Conservation (phyloP, 2,888 invertebrate species). For the Epistrophe eligans region DNA sequence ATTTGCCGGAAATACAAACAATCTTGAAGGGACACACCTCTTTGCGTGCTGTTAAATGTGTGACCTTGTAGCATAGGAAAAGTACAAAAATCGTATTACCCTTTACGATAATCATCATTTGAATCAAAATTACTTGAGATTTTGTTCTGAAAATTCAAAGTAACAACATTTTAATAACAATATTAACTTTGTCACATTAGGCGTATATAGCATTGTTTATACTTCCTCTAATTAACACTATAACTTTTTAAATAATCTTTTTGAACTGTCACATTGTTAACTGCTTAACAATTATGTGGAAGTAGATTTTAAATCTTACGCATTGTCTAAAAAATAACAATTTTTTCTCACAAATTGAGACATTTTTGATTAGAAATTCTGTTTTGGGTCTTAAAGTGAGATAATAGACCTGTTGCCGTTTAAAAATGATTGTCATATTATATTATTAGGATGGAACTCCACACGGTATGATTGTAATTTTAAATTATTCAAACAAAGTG, state of each 20-base stretch:
- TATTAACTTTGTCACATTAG: background rate
- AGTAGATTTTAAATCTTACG: constrained; percentile 34
- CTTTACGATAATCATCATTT: background rate
- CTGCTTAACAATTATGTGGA: background rate
- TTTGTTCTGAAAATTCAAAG: background rate
- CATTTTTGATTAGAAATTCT: background rate
- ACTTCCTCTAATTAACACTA: background rate
- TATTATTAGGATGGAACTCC: background rate
- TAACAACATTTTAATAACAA: background rate
- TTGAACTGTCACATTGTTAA: constrained; percentile 37
- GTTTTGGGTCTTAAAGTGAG: background rate
- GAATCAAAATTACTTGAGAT: background rate
- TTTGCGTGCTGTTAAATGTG: constrained; percentile 7
- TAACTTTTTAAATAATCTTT: background rate
- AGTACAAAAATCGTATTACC: background rate
- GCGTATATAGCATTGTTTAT: background rate
- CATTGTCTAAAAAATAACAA: constrained; percentile 23
- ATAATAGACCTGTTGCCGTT: constrained; percentile 30
- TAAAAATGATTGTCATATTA: background rate
- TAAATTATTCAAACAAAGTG: background rate
- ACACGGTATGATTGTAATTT: background rate
- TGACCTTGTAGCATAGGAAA: background rate
- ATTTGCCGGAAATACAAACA: background rate
- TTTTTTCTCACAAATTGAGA: constrained; percentile 20
- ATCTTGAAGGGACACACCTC: background rate